Evolutionary conservation across 2,888 invertebrate species (phyloP).

Genomic region (Nyleta sp.): DNA sequence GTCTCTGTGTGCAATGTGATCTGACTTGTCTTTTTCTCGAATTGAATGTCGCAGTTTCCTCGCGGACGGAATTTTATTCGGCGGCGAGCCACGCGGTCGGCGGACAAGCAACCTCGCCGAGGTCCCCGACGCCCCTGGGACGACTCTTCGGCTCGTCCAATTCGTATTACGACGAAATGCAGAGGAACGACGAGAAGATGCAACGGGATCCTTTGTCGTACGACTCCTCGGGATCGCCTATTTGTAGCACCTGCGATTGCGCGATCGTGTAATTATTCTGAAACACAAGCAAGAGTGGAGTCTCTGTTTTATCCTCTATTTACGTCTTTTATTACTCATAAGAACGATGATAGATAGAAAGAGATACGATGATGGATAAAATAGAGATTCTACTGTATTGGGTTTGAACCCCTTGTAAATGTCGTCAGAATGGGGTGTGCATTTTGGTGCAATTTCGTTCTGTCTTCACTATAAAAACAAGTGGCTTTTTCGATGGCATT

Average conservation of each 20-base stretch:
- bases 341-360: too few species aligned
- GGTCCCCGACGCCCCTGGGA: slow-evolving; percentile 84
- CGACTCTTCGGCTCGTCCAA: slow-evolving; percentile 78
- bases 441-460: too few species aligned
- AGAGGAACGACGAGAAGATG: slow-evolving; percentile 84
- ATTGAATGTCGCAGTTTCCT: slow-evolving; percentile 77
- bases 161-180: slow-evolving; percentile 72
- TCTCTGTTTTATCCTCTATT: too few species aligned
- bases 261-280: slow-evolving; percentile 92
- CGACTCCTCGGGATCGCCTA: slow-evolving; percentile 84
- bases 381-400: too few species aligned
- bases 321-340: too few species aligned
- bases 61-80: slow-evolving; percentile 87
- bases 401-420: slow-evolving; percentile 31
- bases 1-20: slow-evolving; percentile 9
- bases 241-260: slow-evolving; percentile 93
- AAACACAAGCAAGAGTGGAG: not conserved
- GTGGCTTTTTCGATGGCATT: too few species aligned
- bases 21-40: slow-evolving; percentile 35
- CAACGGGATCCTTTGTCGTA: slow-evolving; percentile 82
- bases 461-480: too few species aligned
- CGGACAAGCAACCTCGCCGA: slow-evolving; percentile 85
- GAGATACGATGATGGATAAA: too few species aligned
- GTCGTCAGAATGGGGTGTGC: slow-evolving; percentile 30
- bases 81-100: slow-evolving; percentile 91